A percentile compares a stretch with the other conserved stretches of the same genome.
phyloP scores from a whole-genome alignment of 2,113 vertebrate species.

The Sinocyclocheilus anshuiensis region DNA sequence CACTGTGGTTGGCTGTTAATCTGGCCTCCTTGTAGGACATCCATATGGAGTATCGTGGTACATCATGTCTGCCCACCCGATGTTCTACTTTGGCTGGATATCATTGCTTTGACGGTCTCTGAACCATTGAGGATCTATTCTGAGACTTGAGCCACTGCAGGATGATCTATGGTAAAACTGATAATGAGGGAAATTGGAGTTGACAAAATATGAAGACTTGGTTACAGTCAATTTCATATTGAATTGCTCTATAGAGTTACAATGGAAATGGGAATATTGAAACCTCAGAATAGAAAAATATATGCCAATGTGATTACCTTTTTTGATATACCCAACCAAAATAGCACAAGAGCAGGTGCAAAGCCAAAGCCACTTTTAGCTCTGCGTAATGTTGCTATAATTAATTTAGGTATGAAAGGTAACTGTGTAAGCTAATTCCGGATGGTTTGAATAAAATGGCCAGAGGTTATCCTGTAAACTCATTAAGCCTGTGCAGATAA shows the following conservation, averaged over 20 bases:
- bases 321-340: conserved; percentile 26
- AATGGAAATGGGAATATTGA: conserved; percentile 8
- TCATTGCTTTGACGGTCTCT: background rate
- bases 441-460: conserved; percentile 44
- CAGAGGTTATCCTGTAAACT: conserved; percentile 25
- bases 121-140: background rate
- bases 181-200: background rate
- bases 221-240: background rate
- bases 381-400: conserved; percentile 52
- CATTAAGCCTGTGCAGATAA: conserved; percentile 39
- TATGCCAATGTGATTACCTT: conserved; percentile 21
- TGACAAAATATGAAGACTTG: background rate
- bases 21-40: conserved; percentile 13
- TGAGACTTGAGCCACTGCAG: background rate
- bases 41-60: conserved; percentile 8
- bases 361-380: conserved; percentile 51
- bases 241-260: background rate
- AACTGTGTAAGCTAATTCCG: conserved; percentile 41
- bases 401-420: conserved; percentile 47
- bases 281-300: conserved; percentile 15
- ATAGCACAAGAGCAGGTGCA: conserved; percentile 58
- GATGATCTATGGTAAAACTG: background rate
- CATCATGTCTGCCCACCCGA: conserved; percentile 12
- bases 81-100: conserved; percentile 9
- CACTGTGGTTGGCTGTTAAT: conserved; percentile 30